Conservation (phyloP, 2,888 invertebrate species). For the Eristalis tenax region DNA sequence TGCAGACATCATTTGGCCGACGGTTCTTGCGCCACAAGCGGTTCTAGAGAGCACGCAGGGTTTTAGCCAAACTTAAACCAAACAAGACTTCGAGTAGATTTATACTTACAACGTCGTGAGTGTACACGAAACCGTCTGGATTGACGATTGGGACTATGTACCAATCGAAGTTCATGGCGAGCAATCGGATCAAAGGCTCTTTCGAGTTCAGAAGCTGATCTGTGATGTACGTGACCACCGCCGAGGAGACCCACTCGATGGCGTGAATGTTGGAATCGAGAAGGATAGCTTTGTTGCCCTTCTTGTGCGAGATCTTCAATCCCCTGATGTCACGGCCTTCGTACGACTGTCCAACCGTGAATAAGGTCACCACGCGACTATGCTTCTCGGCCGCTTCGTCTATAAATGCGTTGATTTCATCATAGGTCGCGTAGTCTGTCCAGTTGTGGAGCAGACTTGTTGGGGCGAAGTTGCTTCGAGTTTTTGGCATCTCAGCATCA, state of each 20-base stretch:
- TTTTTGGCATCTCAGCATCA: background rate
- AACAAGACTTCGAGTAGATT: background rate
- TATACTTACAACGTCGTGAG: conserved; percentile 83
- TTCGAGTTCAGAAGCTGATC: conserved; percentile 85
- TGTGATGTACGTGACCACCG: conserved; percentile 86
- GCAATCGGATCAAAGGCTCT: conserved; percentile 82
- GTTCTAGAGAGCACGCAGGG: conserved; percentile 78
- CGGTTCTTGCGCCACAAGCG: conserved; percentile 86
- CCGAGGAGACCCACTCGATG: conserved; percentile 88
- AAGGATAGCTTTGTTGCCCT: conserved; percentile 83
- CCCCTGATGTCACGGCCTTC: conserved; percentile 84
- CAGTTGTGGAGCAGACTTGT: conserved; percentile 77
- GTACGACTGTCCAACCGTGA: conserved; percentile 83
- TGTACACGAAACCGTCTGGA: conserved; percentile 87
- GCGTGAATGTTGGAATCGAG: conserved; percentile 85
- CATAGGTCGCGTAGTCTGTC: conserved; percentile 83
- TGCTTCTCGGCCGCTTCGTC: conserved; percentile 81
- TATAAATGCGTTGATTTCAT: conserved; percentile 84
- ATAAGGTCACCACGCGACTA: conserved; percentile 81
- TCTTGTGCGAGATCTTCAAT: conserved; percentile 79
- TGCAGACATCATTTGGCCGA: conserved; percentile 79
- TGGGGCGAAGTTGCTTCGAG: too few relatives aligned
- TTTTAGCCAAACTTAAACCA: background rate
- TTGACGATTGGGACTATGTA: conserved; percentile 87
- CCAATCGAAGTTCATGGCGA: conserved; percentile 87